These are phyloP conservation scores for Thecophora atra DNA, from an alignment of 2,888 invertebrate genomes.

Conservation along the genomic window DNA sequence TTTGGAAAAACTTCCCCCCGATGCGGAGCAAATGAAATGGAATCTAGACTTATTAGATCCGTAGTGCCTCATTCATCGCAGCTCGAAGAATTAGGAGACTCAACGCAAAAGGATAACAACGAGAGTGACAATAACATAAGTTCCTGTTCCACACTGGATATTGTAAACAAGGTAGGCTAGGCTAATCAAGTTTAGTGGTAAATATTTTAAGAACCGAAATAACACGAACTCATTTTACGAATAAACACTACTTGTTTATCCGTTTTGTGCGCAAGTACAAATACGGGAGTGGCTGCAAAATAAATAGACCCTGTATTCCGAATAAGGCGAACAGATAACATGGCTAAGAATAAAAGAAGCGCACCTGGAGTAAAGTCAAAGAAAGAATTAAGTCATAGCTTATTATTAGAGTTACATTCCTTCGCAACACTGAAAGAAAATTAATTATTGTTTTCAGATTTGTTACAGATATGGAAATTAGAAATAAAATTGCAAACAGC, in stretches of 20 bases:
- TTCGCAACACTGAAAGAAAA: background rate
- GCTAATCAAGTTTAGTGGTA: slow-evolving; percentile 35
- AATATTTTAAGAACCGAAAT: background rate
- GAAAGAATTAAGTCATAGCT: background rate
- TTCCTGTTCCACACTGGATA: slow-evolving; percentile 64
- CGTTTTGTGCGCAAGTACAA: slow-evolving; percentile 14
- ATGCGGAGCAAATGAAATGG: slow-evolving; percentile 45
- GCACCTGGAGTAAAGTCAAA: background rate
- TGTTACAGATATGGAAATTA: slow-evolving; percentile 43
- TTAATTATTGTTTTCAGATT: background rate
- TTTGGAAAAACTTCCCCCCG: slow-evolving; percentile 62
- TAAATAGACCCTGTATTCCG: background rate
- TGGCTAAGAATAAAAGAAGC: background rate
- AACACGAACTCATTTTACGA: slow-evolving; percentile 7
- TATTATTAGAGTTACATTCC: background rate
- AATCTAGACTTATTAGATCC: slow-evolving; percentile 3
- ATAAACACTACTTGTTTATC: background rate
- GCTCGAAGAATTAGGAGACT: slow-evolving; percentile 56
- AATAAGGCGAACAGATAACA: background rate
- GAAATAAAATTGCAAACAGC: slow-evolving; percentile 60
- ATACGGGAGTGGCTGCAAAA: slow-evolving; percentile 18
- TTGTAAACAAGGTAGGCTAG: slow-evolving; percentile 64
- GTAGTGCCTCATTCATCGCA: slow-evolving; percentile 38
- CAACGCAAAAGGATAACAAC: slow-evolving; percentile 60
- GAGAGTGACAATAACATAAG: slow-evolving; percentile 65